Evolutionary conservation across 2,888 invertebrate genomes (phyloP).

Genomic region (Macrophya alboannulata): DNA sequence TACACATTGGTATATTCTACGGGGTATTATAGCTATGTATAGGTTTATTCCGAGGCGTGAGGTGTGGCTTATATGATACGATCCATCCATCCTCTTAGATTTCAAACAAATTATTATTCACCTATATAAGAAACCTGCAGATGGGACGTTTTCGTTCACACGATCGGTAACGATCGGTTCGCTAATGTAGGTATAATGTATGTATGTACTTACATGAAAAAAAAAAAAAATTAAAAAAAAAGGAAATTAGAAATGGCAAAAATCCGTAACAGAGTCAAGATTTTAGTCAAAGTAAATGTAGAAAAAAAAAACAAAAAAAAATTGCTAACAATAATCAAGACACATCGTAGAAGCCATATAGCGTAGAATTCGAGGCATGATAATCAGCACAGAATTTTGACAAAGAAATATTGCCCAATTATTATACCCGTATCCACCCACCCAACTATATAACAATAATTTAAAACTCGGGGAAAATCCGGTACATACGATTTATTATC

Average conservation of each 20-base stretch:
- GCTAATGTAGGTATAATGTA: neutral
- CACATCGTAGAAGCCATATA: too few relatives aligned
- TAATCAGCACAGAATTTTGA: neutral
- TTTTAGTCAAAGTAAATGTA: too few relatives aligned
- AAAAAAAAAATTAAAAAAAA: neutral
- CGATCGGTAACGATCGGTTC: neutral
- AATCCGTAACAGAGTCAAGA: too few relatives aligned
- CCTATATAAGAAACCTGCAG: neutral
- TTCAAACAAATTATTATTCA: conserved; percentile 20
- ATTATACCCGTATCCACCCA: neutral
- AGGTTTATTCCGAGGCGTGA: neutral
- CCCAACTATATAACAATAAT: neutral
- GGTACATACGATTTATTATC: too few relatives aligned
- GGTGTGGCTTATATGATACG: conserved; percentile 16
- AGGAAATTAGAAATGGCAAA: neutral
- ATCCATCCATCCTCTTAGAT: conserved; percentile 12
- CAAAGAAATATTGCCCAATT: neutral
- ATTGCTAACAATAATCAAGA: too few relatives aligned
- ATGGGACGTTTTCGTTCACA: neutral
- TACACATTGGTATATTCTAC: too few relatives aligned
- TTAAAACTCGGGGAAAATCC: too few relatives aligned
- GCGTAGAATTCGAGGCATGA: too few relatives aligned
- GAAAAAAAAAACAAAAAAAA: too few relatives aligned
- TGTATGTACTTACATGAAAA: neutral
- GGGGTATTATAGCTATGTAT: too few relatives aligned